Base-by-base conservation (phyloP, 2,113 vertebrate species). In the Hiodon tergisus region DNA sequence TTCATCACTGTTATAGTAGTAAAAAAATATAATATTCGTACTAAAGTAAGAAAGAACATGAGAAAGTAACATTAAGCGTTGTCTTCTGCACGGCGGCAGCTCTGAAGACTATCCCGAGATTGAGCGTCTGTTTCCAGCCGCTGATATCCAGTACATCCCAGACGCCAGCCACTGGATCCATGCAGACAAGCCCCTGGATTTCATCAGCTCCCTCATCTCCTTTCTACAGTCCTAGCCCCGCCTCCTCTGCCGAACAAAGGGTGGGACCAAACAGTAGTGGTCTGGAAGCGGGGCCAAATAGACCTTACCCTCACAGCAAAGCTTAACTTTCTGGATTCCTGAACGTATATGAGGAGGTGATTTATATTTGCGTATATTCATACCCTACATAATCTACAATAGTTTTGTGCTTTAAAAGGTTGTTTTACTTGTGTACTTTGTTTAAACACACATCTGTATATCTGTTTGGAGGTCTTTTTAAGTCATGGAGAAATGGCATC, bases 141-240 rank as follows among this genome's bases (percentile, higher is more conserved):
- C 94, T 0, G 86, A 91, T 70, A 86, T 97, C 78, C 93, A 95
- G 86, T 88, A 93, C 81, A 92, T 96, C 51, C 81, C 91, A 31
- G 94, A 94, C 3, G 94, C 94, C 6, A 94, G 94, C 77, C 95
- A 97, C 85, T 95, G 94, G 89, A 93, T 97, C 80, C 95, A 97
- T 10, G 94, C 93, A 2, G 94, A 97, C 70, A 94, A 94, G 78
- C 93, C 95, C 47, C 86, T 93, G 81, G 93, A 94, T 14, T 96
- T 97, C 87, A 83, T 96, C 81, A 88, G 91, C 79, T 91, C 94
- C 72, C 85, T 96, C 78, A 90, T 83, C 79, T 87, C 84, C 73
- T 97, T 97, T 83, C 86, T 97, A 59, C 88, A 91, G 78, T 88
- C 89, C 53, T 90, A 91, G 85, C 81, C 75, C 16, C 78, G 2